phyloP scores from a whole-genome alignment of 2,113 vertebrate genomes.

The Paradoxurus hermaphroditus region DNA sequence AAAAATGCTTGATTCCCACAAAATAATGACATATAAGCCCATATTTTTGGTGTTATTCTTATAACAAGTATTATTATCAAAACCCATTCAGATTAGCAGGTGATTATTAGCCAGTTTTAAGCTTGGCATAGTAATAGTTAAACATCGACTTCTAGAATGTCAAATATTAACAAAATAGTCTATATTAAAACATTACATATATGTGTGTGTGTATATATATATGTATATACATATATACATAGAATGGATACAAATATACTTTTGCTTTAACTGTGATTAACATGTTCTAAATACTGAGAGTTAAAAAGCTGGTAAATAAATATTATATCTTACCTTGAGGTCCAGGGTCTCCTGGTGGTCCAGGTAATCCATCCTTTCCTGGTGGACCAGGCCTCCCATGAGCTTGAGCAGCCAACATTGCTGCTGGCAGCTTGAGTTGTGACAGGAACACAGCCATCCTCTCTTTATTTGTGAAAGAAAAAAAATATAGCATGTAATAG shows the following conservation, averaged over 20 bases:
- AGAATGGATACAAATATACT: background rate
- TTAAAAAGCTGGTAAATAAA: background rate
- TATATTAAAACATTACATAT: background rate
- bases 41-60: background rate
- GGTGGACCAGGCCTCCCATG: conserved; percentile 92
- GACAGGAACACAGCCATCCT: conserved; percentile 85
- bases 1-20: background rate
- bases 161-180: background rate
- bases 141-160: background rate
- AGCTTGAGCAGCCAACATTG: conserved; percentile 90
- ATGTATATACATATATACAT: background rate
- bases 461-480: conserved; percentile 80
- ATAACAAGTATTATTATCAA: background rate
- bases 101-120: conserved; percentile 52
- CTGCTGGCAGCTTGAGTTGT: conserved; percentile 90
- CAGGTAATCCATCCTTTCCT: conserved; percentile 92
- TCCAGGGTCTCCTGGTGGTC: conserved; percentile 92
- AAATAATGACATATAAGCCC: background rate
- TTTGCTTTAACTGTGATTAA: conserved; percentile 66
- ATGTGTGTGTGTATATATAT: background rate
- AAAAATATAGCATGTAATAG: background rate
- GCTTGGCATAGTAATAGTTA: conserved; percentile 25
- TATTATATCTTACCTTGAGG: conserved; percentile 88
- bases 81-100: background rate
- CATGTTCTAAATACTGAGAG: conserved; percentile 43